These are phyloP conservation scores for Dexiosoma caninum DNA, from an alignment of 2,888 invertebrate species.

Conservation along the genomic window DNA sequence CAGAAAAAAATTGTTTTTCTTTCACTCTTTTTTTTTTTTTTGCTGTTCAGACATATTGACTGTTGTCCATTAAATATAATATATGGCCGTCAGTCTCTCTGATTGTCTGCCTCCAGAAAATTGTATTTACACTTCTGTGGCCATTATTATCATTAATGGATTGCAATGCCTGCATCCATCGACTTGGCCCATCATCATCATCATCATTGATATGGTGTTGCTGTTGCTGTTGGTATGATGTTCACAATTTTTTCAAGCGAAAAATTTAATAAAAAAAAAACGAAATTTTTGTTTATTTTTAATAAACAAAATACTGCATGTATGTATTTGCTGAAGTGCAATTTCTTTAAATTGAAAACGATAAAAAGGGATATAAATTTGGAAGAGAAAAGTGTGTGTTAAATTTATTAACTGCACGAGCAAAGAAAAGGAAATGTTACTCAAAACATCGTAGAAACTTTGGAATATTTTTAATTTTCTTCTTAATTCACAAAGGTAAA, in stretches of 20 bases:
- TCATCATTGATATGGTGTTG: not conserved
- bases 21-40: not conserved
- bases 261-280: not conserved
- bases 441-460: too few relatives aligned
- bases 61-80: conserved; percentile 4
- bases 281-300: not conserved
- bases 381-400: too few relatives aligned
- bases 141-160: conserved; percentile 44
- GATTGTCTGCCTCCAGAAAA: conserved; percentile 37
- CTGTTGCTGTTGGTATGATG: not conserved
- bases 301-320: not conserved
- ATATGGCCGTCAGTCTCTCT: not conserved
- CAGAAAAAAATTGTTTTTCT: not conserved
- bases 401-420: too few relatives aligned
- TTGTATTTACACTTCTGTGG: conserved; percentile 48
- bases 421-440: too few relatives aligned
- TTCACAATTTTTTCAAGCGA: not conserved
- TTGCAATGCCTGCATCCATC: conserved; percentile 7
- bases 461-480: too few relatives aligned
- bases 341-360: not conserved
- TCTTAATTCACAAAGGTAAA: too few relatives aligned
- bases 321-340: not conserved
- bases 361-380: too few relatives aligned
- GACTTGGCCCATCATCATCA: not conserved
- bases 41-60: not conserved